Conservation (phyloP, 2,797 vertebrate genomes). For the Podarcis lilfordi region DNA sequence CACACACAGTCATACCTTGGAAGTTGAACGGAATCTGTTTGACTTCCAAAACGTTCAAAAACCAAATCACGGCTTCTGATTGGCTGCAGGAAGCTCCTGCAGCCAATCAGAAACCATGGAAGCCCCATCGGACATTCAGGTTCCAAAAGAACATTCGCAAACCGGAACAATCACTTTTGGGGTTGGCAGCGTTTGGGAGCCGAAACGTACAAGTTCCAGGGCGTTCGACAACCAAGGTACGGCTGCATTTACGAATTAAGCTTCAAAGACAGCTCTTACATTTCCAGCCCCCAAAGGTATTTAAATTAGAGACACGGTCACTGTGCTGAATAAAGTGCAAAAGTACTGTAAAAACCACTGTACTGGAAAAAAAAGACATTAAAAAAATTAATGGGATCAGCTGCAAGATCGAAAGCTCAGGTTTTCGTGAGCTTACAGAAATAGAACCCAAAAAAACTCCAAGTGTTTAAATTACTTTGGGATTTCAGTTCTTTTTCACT, state of each 20-base stretch:
- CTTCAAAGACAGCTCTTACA: constrained; percentile 39
- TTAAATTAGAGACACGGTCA: constrained; percentile 46
- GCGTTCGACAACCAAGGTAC: too few species aligned
- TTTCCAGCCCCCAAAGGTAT: constrained; percentile 50
- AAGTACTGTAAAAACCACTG: constrained; percentile 7
- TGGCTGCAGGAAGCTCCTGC: too few species aligned
- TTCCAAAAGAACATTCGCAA: too few species aligned
- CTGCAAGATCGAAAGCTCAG: background rate
- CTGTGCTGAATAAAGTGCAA: constrained; percentile 18
- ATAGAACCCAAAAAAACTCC: background rate
- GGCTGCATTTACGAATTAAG: constrained; percentile 44
- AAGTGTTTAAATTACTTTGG: background rate
- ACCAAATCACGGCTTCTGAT: too few species aligned
- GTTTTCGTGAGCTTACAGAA: background rate
- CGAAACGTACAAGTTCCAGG: too few species aligned
- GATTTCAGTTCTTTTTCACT: constrained; percentile 21
- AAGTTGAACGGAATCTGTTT: too few species aligned
- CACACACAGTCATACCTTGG: too few species aligned
- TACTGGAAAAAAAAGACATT: constrained; percentile 20
- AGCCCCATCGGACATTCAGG: too few species aligned
- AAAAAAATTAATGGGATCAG: constrained; percentile 36
- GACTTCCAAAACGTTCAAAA: too few species aligned
- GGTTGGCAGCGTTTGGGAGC: too few species aligned
- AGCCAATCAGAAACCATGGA: too few species aligned
- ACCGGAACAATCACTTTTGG: too few species aligned